phyloP scores from a whole-genome alignment of 2,797 vertebrate genomes.

The Serranus cabrilla region DNA sequence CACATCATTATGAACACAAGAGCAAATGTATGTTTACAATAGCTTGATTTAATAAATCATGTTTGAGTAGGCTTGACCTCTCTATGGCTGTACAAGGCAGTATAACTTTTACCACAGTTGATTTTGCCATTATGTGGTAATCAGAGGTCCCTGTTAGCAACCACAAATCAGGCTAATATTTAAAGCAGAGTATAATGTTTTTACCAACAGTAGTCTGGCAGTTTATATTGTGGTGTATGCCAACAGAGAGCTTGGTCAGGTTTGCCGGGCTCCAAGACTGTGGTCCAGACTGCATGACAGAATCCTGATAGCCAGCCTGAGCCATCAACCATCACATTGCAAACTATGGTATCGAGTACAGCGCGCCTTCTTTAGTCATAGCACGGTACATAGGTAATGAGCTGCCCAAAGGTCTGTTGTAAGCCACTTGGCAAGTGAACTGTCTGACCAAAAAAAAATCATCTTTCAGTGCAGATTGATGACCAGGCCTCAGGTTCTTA shows the following conservation, averaged over 20 bases:
- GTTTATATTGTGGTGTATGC: background rate
- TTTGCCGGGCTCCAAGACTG: conserved; percentile 29
- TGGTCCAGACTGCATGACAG: conserved; percentile 57
- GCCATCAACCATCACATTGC: conserved; percentile 68
- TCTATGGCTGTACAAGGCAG: background rate
- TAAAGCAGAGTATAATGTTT: conserved; percentile 24
- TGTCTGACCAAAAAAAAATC: conserved; percentile 14
- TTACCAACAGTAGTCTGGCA: conserved; percentile 28
- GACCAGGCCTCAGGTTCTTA: conserved; percentile 7
- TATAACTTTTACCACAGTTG: conserved; percentile 9
- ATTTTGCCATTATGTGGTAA: conserved; percentile 26
- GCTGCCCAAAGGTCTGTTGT: background rate
- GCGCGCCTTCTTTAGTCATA: conserved; percentile 17
- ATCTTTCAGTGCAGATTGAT: conserved; percentile 15
- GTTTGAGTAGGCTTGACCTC: conserved; percentile 3
- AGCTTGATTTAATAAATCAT: background rate
- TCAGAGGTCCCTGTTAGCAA: conserved; percentile 28
- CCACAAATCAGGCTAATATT: conserved; percentile 47
- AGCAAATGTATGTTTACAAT: background rate
- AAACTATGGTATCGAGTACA: conserved; percentile 24
- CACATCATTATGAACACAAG: background rate
- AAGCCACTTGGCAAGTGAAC: conserved; percentile 7
- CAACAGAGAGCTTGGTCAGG: conserved; percentile 28
- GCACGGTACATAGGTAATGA: conserved; percentile 17
- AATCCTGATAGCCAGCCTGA: conserved; percentile 50